Evolutionary conservation across 1,140 invertebrate species (phyloP).

Genomic region (Vanessa tameamea): DNA sequence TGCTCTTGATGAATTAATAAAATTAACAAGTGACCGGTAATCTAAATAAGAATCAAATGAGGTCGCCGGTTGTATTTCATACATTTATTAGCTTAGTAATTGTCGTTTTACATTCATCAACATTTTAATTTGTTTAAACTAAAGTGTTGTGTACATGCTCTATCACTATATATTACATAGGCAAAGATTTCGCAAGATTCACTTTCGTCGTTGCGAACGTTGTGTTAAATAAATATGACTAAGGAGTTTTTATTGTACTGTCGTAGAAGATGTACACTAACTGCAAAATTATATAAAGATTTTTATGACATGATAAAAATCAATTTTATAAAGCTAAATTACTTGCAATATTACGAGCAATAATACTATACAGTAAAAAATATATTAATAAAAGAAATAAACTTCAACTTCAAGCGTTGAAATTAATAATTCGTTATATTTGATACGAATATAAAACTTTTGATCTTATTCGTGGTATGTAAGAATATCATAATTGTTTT

Average conservation of each 20-base stretch:
- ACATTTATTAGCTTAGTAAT: background rate
- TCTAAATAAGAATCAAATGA: constrained; percentile 1
- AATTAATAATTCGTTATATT: background rate
- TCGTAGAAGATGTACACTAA: no score
- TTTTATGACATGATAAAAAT: background rate
- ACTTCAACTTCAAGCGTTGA: background rate
- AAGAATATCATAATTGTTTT: no score
- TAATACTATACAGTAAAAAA: background rate
- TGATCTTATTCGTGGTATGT: no score
- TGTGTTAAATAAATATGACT: no score
- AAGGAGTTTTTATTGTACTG: no score
- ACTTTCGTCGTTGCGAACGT: no score
- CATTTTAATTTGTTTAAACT: no score
- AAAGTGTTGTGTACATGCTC: no score
- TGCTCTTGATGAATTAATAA: constrained; percentile 31
- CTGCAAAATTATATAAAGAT: background rate
- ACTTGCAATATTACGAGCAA: background rate
- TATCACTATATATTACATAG: no score
- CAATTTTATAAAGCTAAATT: background rate
- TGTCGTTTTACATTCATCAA: background rate
- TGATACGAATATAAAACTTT: no score
- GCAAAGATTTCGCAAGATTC: no score
- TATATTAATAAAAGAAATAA: background rate
- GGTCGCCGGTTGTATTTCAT: background rate
- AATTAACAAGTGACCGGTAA: constrained; percentile 20